Percentiles rank a stretch among this genome's conserved stretches.
These are phyloP conservation scores for Syndactyla subalaris DNA, from an alignment of 2,797 vertebrate genomes.

Conservation along the genomic window DNA sequence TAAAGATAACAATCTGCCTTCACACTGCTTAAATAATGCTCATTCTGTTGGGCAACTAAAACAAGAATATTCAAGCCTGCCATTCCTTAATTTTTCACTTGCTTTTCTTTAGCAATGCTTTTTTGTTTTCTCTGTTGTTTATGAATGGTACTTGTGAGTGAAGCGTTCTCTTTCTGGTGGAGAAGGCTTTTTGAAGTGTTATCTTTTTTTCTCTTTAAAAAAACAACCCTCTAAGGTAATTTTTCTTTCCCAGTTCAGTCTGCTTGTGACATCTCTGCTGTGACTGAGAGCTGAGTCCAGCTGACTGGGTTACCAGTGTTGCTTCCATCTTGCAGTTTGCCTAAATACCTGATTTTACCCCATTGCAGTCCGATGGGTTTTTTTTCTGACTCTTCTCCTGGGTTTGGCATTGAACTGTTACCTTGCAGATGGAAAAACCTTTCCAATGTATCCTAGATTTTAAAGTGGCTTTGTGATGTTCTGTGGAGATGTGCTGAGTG, in stretches of 20 bases:
- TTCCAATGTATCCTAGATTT: background rate
- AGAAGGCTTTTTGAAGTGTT: background rate
- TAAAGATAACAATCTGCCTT: conserved; percentile 24
- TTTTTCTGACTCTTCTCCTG: background rate
- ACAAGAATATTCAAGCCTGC: background rate
- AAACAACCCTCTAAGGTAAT: background rate
- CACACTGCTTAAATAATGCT: conserved; percentile 1
- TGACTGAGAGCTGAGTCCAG: background rate
- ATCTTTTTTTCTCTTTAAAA: background rate
- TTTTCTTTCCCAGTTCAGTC: background rate
- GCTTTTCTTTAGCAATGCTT: background rate
- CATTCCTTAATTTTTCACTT: conserved; percentile 10
- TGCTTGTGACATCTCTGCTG: background rate
- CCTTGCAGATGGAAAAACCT: background rate
- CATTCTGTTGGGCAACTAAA: background rate
- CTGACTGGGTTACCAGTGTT: background rate
- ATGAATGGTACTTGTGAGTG: background rate
- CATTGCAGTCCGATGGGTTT: background rate
- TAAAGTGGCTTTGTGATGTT: background rate
- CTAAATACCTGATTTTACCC: background rate
- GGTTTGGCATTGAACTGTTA: background rate
- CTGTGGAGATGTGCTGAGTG: background rate
- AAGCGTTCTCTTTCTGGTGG: background rate
- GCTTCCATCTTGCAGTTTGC: background rate
- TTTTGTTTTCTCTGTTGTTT: background rate